phyloP scores from a whole-genome alignment of 2,797 vertebrate species.

The Notolepis coatsorum region DNA sequence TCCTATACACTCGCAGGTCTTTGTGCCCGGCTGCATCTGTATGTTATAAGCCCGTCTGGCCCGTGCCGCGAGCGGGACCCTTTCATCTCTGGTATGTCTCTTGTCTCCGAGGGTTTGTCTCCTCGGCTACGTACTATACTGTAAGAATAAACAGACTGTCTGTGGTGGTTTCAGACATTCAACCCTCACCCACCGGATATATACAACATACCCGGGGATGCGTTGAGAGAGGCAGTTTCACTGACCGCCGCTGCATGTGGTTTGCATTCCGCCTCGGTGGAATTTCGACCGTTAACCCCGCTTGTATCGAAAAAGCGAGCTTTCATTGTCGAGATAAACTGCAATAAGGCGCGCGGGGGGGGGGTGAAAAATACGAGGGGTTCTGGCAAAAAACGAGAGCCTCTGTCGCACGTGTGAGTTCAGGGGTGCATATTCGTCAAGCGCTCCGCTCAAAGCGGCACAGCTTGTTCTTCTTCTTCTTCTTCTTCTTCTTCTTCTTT shows the following conservation, averaged over 20 bases:
- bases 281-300: constrained; percentile 3
- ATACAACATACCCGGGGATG: constrained; percentile 12
- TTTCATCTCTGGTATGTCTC: constrained; percentile 52
- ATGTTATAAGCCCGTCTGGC: constrained; percentile 59
- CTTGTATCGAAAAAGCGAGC: constrained; percentile 28
- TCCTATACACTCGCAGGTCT: too few relatives aligned
- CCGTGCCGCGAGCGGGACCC: constrained; percentile 29
- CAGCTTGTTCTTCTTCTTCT: too few relatives aligned
- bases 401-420: constrained; percentile 23
- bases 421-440: neutral
- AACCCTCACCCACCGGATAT: constrained; percentile 6
- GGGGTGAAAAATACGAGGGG: constrained; percentile 14
- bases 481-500: too few relatives aligned
- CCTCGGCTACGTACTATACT: neutral
- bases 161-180: constrained; percentile 16
- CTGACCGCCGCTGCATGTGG: constrained; percentile 50
- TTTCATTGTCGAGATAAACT: constrained; percentile 47
- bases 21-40: constrained; percentile 59
- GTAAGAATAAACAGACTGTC: constrained; percentile 14
- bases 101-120: neutral
- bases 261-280: constrained; percentile 40
- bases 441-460: too few relatives aligned
- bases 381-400: constrained; percentile 16
- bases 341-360: neutral
- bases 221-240: constrained; percentile 15